Evolutionary conservation across 2,113 vertebrate species (phyloP).

Genomic region (Nothobranchius kuhntae): DNA sequence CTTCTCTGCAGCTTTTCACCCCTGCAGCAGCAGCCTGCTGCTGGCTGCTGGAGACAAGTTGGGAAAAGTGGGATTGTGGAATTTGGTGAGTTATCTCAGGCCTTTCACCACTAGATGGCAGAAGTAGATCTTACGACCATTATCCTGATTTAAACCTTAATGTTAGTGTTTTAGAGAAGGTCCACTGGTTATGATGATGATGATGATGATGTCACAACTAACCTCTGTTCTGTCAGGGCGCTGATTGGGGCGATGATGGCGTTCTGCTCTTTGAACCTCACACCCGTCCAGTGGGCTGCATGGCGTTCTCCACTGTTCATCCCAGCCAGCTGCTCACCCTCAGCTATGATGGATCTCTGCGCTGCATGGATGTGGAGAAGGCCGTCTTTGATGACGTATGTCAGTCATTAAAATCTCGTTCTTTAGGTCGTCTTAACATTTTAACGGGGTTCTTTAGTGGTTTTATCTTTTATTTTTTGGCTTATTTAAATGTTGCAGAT

Average conservation of each 20-base stretch:
- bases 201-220: background rate
- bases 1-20: constrained; percentile 85
- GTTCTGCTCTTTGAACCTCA: constrained; percentile 80
- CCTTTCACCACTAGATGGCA: constrained; percentile 15
- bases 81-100: constrained; percentile 77
- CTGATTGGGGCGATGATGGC: constrained; percentile 71
- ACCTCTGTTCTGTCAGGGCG: constrained; percentile 61
- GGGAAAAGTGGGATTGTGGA: constrained; percentile 88
- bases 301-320: constrained; percentile 83
- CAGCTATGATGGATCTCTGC: constrained; percentile 83
- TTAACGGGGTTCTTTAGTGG: no score
- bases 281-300: constrained; percentile 68
- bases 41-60: constrained; percentile 85
- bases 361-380: constrained; percentile 84
- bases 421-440: no score
- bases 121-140: background rate
- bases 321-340: constrained; percentile 84
- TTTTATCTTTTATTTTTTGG: no score
- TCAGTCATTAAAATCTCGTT: background rate
- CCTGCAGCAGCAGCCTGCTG: constrained; percentile 78
- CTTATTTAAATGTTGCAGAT: no score
- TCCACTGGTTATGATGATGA: no score
- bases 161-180: no score
- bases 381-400: constrained; percentile 87
- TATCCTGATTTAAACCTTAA: no score